These are phyloP conservation scores for Saccostrea cuccullata DNA, from an alignment of 1,140 invertebrate species.

Conservation along the genomic window DNA sequence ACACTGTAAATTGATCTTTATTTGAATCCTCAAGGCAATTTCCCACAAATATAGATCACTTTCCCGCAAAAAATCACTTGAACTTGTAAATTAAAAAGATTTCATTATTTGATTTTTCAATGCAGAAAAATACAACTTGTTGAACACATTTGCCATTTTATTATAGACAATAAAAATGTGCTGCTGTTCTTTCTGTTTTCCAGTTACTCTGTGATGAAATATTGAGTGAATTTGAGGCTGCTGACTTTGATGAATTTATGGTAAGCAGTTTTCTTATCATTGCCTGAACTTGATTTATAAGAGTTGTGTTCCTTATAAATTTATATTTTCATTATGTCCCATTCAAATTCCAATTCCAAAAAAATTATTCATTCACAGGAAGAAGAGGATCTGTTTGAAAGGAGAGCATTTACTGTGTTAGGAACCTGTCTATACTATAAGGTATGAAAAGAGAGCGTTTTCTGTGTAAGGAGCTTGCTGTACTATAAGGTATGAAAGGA, in stretches of 20 bases:
- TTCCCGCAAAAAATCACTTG: no score
- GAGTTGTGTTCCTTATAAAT: no score
- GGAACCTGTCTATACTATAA: slow-evolving; percentile 78
- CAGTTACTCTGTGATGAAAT: slow-evolving; percentile 77
- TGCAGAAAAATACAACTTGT: background rate
- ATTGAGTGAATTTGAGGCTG: slow-evolving; percentile 79
- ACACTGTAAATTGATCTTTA: no score
- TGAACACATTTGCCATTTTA: background rate
- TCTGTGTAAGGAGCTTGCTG: slow-evolving; percentile 34
- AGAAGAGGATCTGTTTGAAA: slow-evolving; percentile 74
- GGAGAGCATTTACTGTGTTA: slow-evolving; percentile 76
- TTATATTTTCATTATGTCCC: no score
- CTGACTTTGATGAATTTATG: slow-evolving; percentile 77
- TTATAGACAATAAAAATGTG: background rate
- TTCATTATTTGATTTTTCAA: background rate
- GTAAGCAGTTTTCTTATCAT: slow-evolving; percentile 64
- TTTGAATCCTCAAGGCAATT: no score
- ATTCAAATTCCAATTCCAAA: no score
- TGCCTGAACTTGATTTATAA: background rate
- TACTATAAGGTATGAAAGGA: slow-evolving; percentile 77
- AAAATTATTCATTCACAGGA: slow-evolving; percentile 59
- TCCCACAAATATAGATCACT: no score
- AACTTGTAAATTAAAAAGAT: background rate
- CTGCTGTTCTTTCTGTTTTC: slow-evolving; percentile 41
- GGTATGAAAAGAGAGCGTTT: slow-evolving; percentile 63